Conservation (phyloP, 2,888 invertebrate genomes). For the Autographa gamma region DNA sequence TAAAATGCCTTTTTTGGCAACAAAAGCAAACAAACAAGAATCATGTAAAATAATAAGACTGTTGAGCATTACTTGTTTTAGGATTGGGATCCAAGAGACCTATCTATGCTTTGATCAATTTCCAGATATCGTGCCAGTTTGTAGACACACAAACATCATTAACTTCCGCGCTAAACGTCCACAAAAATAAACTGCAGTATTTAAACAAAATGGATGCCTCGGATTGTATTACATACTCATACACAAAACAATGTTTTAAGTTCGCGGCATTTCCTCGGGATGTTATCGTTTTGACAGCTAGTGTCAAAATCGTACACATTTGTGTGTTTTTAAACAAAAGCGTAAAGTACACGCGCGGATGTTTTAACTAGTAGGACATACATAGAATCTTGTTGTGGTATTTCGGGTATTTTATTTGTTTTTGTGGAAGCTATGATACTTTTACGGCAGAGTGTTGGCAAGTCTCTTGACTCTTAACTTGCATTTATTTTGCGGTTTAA, state of each 20-base stretch:
- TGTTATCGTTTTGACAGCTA: slow-evolving; percentile 28
- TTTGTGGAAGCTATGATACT: background rate
- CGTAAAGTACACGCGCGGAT: slow-evolving; percentile 18
- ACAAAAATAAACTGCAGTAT: background rate
- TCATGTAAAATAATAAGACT: too few relatives aligned
- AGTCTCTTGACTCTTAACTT: too few relatives aligned
- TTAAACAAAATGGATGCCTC: background rate
- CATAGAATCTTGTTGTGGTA: slow-evolving; percentile 14
- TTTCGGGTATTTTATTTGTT: slow-evolving; percentile 9
- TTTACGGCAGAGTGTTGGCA: too few relatives aligned
- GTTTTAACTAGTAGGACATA: slow-evolving; percentile 15
- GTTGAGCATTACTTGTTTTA: too few relatives aligned
- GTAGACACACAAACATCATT: too few relatives aligned
- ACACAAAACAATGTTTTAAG: slow-evolving; percentile 6
- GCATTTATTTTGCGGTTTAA: too few relatives aligned
- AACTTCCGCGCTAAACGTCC: background rate
- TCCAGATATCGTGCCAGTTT: too few relatives aligned
- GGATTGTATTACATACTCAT: background rate
- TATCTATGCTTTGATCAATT: too few relatives aligned
- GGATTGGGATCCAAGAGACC: too few relatives aligned
- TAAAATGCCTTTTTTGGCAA: too few relatives aligned
- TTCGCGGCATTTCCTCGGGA: slow-evolving; percentile 25
- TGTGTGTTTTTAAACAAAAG: slow-evolving; percentile 28
- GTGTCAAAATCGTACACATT: slow-evolving; percentile 21
- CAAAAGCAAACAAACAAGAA: too few relatives aligned